Evolutionary conservation across 1,140 invertebrate species (phyloP).

Genomic region (Diabrotica virgifera): DNA sequence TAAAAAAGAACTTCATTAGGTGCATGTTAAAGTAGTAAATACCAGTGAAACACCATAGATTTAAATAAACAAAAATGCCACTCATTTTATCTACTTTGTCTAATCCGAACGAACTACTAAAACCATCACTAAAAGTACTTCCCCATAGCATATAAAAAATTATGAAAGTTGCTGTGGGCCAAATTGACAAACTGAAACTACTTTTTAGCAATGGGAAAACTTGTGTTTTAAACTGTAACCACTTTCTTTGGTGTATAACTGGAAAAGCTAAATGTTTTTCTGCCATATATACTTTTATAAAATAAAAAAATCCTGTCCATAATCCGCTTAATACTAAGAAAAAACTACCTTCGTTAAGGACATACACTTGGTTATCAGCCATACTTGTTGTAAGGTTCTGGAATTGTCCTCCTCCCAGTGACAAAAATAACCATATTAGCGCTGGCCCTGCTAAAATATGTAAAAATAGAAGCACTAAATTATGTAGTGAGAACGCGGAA

Average conservation of each 20-base stretch:
- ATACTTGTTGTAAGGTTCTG: conserved; percentile 47
- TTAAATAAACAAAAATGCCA: conserved; percentile 58
- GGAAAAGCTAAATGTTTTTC: conserved; percentile 62
- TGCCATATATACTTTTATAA: conserved; percentile 55
- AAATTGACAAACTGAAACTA: conserved; percentile 56
- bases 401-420: conserved; percentile 55
- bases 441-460: conserved; percentile 59
- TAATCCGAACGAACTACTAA: conserved; percentile 51
- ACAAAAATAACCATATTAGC: conserved; percentile 61
- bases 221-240: conserved; percentile 59
- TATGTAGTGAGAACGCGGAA: conserved; percentile 59
- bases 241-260: conserved; percentile 64
- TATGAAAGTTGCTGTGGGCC: conserved; percentile 60
- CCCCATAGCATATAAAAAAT: conserved; percentile 59
- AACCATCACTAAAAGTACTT: conserved; percentile 46
- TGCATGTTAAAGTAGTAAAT: conserved; percentile 66
- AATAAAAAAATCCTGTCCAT: conserved; percentile 67
- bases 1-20: conserved; percentile 65
- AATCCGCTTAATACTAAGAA: conserved; percentile 65
- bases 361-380: conserved; percentile 42
- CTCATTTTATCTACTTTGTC: conserved; percentile 54
- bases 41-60: conserved; percentile 64
- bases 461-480: conserved; percentile 55
- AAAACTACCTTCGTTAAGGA: conserved; percentile 55
- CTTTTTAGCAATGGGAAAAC: conserved; percentile 55